Conservation (phyloP, 2,888 invertebrate genomes). For the Amblyjoppa fuscipennis region DNA sequence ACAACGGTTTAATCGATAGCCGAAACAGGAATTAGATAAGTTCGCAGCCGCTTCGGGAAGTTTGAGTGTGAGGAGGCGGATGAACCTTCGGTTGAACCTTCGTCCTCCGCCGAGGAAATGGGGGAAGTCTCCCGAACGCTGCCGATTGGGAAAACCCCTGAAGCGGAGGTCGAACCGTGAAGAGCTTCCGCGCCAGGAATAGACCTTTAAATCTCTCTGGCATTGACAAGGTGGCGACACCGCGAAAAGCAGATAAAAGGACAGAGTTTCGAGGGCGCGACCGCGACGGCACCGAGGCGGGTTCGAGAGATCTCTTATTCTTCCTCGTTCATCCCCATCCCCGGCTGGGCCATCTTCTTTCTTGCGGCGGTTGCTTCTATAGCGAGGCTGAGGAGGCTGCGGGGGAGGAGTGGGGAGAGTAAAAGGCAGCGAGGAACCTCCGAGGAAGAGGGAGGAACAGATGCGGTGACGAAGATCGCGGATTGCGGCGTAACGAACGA, state of each 20-base stretch:
- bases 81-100: neutral
- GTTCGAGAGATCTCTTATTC: conserved; percentile 60
- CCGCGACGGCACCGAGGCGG: conserved; percentile 53
- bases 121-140: neutral
- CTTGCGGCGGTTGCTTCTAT: conserved; percentile 22
- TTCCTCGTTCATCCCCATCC: conserved; percentile 30
- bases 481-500: conserved; percentile 29
- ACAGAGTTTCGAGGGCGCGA: conserved; percentile 64
- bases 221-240: conserved; percentile 72
- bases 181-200: conserved; percentile 48
- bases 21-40: conserved; percentile 59
- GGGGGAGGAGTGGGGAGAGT: conserved; percentile 26
- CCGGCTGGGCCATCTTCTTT: conserved; percentile 16
- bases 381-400: neutral
- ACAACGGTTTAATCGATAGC: conserved; percentile 58
- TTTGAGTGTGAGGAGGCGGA: neutral
- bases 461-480: conserved; percentile 23
- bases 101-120: neutral
- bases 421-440: conserved; percentile 10
- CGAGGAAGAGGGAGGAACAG: conserved; percentile 13
- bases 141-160: conserved; percentile 29
- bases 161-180: conserved; percentile 35
- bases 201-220: conserved; percentile 72
- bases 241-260: conserved; percentile 73
- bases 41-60: conserved; percentile 19